Percentiles rank a stretch among this genome's conserved stretches.
Evolutionary conservation across 2,113 vertebrate species (phyloP).

Genomic region (Corythornis madagascariensis): DNA sequence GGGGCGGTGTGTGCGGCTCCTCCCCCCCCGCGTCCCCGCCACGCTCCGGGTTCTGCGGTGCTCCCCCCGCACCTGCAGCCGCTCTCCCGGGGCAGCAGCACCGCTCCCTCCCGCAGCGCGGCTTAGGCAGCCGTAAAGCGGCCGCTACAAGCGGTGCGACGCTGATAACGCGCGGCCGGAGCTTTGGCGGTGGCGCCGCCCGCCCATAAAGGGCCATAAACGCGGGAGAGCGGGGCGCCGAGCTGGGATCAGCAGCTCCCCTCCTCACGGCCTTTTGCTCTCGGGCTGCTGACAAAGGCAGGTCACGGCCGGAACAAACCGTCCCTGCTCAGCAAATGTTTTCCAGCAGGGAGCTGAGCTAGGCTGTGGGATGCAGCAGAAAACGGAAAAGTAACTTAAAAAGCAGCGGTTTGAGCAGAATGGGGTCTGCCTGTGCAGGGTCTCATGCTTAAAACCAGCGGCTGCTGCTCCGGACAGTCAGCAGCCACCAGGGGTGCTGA

Average conservation of each 20-base stretch:
- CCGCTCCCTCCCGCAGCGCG: not conserved
- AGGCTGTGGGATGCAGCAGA: not conserved
- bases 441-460: rapidly evolving
- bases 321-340: not conserved
- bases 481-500: rapidly evolving
- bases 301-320: not conserved
- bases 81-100: not conserved
- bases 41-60: not conserved
- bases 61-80: not conserved
- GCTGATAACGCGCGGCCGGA: not conserved
- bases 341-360: rapidly evolving
- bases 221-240: not conserved
- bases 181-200: not conserved
- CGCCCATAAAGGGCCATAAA: not conserved
- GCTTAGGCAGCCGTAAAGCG: not conserved
- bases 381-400: not conserved
- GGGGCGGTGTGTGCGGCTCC: not conserved
- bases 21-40: not conserved
- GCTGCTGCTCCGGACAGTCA: not conserved
- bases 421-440: rapidly evolving
- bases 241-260: not conserved
- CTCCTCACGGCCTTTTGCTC: not conserved
- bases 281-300: not conserved
- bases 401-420: not conserved
- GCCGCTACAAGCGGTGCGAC: not conserved